phyloP scores from a whole-genome alignment of 2,888 invertebrate genomes.

The Cerceris rybyensis region DNA sequence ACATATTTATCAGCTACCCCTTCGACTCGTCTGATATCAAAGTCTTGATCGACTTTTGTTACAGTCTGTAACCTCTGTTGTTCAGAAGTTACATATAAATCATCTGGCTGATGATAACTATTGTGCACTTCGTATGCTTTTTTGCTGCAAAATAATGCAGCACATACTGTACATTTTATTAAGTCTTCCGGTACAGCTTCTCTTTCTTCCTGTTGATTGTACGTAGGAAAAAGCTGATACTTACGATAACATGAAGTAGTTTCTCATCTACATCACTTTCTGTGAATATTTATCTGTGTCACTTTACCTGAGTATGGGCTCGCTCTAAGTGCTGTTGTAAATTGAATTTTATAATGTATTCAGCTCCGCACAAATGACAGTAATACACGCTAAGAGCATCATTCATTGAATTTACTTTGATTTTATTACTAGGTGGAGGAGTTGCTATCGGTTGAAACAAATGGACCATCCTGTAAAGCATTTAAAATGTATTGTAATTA shows the following conservation, averaged over 20 bases:
- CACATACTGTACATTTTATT: conserved; percentile 86
- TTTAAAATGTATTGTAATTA: not conserved
- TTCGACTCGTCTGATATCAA: conserved; percentile 82
- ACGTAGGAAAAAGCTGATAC: conserved; percentile 9
- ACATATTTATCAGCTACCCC: conserved; percentile 72
- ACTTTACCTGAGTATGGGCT: conserved; percentile 72
- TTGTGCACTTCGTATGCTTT: conserved; percentile 86
- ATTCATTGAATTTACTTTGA: conserved; percentile 83
- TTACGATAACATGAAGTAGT: not conserved
- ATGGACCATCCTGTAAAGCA: conserved; percentile 77
- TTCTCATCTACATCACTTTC: not conserved
- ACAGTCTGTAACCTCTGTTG: conserved; percentile 83
- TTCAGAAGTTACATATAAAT: conserved; percentile 85
- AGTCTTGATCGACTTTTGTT: conserved; percentile 83
- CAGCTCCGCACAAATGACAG: conserved; percentile 86
- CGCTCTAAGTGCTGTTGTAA: conserved; percentile 82
- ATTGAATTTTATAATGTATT: conserved; percentile 87
- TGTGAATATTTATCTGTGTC: conserved; percentile 18
- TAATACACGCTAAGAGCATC: conserved; percentile 83
- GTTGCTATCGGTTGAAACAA: conserved; percentile 82
- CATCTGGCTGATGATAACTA: conserved; percentile 85
- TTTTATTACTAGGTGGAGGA: conserved; percentile 83
- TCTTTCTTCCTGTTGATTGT: conserved; percentile 82
- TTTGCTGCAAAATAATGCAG: conserved; percentile 86
- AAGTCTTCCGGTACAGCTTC: conserved; percentile 82